These are phyloP conservation scores for Catharus minimus DNA, from an alignment of 2,113 vertebrate species.

Conservation along the genomic window DNA sequence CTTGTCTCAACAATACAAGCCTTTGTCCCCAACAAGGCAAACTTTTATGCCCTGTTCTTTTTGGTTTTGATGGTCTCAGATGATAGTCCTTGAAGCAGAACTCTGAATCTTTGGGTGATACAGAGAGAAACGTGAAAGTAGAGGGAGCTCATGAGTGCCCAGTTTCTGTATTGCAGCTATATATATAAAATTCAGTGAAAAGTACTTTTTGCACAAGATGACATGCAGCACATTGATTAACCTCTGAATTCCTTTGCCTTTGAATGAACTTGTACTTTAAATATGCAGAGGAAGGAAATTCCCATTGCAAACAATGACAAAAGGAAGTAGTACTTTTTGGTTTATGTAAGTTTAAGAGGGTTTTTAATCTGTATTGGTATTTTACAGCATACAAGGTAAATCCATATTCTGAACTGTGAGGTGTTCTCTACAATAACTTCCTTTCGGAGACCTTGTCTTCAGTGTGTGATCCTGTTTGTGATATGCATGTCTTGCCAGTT, in stretches of 20 bases:
- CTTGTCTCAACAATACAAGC: not conserved
- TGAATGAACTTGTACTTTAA: not conserved
- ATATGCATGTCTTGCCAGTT: not conserved
- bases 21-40: not conserved
- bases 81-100: not conserved
- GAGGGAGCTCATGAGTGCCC: not conserved
- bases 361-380: not conserved
- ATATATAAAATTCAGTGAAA: not conserved
- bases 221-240: not conserved
- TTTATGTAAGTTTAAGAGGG: accelerated
- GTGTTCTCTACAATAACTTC: not conserved
- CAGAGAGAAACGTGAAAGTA: not conserved
- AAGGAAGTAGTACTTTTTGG: not conserved
- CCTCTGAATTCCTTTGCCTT: not conserved
- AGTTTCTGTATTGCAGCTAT: not conserved
- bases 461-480: not conserved
- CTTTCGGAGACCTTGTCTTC: not conserved
- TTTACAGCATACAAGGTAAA: not conserved
- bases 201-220: not conserved
- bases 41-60: not conserved
- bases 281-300: not conserved
- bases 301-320: not conserved
- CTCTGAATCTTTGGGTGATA: not conserved
- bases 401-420: not conserved
- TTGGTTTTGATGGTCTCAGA: not conserved